Percentiles rank a stretch among this genome's conserved stretches.
Evolutionary conservation across 2,113 vertebrate genomes (phyloP).

Genomic region (Corythaeola cristata): DNA sequence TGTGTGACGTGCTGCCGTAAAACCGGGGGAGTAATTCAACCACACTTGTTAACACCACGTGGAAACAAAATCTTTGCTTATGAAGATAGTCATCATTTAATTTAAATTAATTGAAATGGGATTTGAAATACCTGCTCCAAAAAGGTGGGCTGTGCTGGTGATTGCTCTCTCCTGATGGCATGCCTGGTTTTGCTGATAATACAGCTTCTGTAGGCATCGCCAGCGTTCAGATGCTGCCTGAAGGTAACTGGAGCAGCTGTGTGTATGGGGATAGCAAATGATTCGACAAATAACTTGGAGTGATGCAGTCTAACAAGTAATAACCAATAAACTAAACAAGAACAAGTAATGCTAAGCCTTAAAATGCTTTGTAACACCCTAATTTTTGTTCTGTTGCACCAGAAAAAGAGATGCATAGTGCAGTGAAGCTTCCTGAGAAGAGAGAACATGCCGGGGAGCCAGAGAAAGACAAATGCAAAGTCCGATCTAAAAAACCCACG

Average conservation of each 20-base stretch:
- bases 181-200: background rate
- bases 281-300: background rate
- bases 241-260: background rate
- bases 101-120: background rate
- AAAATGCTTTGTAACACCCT: background rate
- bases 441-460: slow-evolving; percentile 76
- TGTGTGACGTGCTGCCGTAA: too few species aligned
- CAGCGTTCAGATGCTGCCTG: background rate
- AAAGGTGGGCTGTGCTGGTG: background rate
- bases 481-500: slow-evolving; percentile 83
- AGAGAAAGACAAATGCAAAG: slow-evolving; percentile 87
- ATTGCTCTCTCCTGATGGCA: background rate
- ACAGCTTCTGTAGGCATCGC: background rate
- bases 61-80: background rate
- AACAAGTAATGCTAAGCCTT: background rate
- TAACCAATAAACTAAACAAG: background rate
- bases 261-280: too few species aligned
- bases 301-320: background rate
- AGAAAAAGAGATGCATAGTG: slow-evolving; percentile 83
- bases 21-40: background rate
- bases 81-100: background rate
- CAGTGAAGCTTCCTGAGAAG: slow-evolving; percentile 80
- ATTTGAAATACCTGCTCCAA: background rate
- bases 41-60: background rate
- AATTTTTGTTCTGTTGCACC: background rate